phyloP scores from a whole-genome alignment of 2,888 invertebrate genomes.

The Xanthorhoe designata region DNA sequence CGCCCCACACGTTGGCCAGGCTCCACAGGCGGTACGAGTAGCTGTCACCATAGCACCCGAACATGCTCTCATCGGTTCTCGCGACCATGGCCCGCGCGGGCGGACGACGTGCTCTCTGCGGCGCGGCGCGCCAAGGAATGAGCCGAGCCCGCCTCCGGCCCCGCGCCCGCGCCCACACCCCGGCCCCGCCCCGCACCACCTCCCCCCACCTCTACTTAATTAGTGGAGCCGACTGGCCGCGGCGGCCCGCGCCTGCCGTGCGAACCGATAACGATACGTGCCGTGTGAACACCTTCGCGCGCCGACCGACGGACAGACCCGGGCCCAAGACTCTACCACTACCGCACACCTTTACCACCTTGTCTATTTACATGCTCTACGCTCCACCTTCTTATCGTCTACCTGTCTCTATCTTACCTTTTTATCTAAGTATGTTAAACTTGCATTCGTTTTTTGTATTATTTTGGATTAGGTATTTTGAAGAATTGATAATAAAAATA shows the following conservation, averaged over 20 bases:
- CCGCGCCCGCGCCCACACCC: constrained; percentile 53
- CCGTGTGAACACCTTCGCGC: constrained; percentile 50
- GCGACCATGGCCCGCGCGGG: constrained; percentile 92
- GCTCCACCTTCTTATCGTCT: constrained; percentile 73
- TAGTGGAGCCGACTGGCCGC: constrained; percentile 67
- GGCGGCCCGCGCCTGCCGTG: constrained; percentile 42
- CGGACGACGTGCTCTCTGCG: constrained; percentile 71
- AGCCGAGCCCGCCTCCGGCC: constrained; percentile 62
- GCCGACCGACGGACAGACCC: constrained; percentile 18
- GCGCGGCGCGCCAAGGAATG: constrained; percentile 84
- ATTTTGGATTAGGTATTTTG: neutral
- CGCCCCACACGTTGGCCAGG: constrained; percentile 91
- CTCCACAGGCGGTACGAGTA: constrained; percentile 92
- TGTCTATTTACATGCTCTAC: constrained; percentile 67
- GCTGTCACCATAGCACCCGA: constrained; percentile 90
- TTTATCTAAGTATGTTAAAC: constrained; percentile 8
- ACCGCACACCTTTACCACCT: constrained; percentile 26
- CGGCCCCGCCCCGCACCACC: constrained; percentile 51
- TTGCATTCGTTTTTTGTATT: neutral
- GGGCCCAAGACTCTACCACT: constrained; percentile 36
- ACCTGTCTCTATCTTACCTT: constrained; percentile 73
- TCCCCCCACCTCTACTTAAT: constrained; percentile 77
- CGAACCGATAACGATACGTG: constrained; percentile 43
- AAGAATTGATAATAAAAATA: too few relatives aligned
- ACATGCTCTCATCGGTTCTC: constrained; percentile 92